Base-by-base conservation (phyloP, 2,113 vertebrate species). In the Otolemur garnettii region DNA sequence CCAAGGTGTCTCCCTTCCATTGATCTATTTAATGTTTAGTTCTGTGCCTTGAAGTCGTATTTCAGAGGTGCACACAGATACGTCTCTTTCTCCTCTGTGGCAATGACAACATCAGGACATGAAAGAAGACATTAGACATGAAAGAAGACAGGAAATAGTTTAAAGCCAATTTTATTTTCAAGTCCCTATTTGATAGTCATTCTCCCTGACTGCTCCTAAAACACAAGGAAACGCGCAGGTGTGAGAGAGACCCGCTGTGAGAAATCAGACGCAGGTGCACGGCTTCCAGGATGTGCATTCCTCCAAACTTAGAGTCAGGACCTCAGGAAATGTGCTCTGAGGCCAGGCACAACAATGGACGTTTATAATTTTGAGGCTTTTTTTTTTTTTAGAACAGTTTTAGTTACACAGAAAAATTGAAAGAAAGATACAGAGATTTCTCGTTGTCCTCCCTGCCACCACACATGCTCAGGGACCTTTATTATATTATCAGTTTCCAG, bases 1-100 rank as follows among this genome's bases (percentile, higher is more conserved):
- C 79, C 71, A 96, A 93, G 91, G 74, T 95, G n/a, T 93, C 85
- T 96, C 74, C 50, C 75, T 74, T 84, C 96, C 78, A 94, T 57
- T 96, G 64, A 96, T 96, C n/a, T 95, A 79, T 83, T 94, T 93
- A 93, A 69, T 71, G 75, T 96, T 96, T 79, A 75, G n/a, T 77
- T 78, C 33, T 96, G 60, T 91, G 62, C 86, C 69, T 93, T 95
- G 89, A 96, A 97, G 88, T 83, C 21, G 28, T 71, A 89, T 87
- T 96, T 97, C 85, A 93, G 85, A 91, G 57, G 4, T 91, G 24
- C 42, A 60, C 53, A 91, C 0, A 55, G 35, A 69, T 80, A 83
- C 30, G 91, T 85, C 55, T 57, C 13, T 75, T 92, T 80, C 91
- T 83, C 53, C 28, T 95, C 82, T 96, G 30, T 94, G 60, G 38